Conservation (phyloP, 1,140 invertebrate genomes). For the Kradibia gibbosae region DNA sequence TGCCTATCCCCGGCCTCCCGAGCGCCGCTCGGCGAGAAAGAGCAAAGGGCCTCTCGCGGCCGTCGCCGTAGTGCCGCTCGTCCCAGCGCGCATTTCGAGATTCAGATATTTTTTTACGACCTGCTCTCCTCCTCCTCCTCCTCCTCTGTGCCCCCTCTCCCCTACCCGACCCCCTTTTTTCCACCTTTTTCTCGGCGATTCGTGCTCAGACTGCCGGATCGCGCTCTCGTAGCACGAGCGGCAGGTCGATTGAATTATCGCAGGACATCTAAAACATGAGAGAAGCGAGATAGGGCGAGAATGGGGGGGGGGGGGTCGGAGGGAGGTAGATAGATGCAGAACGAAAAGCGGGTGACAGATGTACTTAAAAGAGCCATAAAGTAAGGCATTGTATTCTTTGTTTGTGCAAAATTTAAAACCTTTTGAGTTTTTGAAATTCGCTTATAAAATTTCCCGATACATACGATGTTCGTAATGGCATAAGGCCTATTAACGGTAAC, state of each 20-base stretch:
- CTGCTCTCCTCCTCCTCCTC: constrained; percentile 49
- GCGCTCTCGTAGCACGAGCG: constrained; percentile 35
- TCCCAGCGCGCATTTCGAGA: constrained; percentile 58
- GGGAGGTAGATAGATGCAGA: constrained; percentile 4
- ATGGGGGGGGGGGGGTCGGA: neutral
- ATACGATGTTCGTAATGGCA: neutral
- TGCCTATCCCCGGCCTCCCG: neutral
- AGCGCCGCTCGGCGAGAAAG: constrained; percentile 15
- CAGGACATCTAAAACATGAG: constrained; percentile 41
- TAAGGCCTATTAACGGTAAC: too few species aligned
- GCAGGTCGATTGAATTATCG: constrained; percentile 51
- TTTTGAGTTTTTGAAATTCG: neutral
- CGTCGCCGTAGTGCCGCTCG: neutral
- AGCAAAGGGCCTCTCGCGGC: constrained; percentile 54
- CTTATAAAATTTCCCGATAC: neutral
- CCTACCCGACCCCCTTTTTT: neutral
- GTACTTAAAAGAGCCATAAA: constrained; percentile 37
- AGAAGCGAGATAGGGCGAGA: neutral
- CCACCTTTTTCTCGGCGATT: constrained; percentile 24
- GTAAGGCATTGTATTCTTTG: constrained; percentile 7
- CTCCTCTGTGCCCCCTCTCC: neutral
- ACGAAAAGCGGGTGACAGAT: neutral
- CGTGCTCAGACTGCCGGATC: constrained; percentile 55
- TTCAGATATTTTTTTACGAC: constrained; percentile 71
- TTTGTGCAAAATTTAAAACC: constrained; percentile 19